Base-by-base conservation (phyloP, 2,113 vertebrate species). In the Boulengerochromis microlepis region DNA sequence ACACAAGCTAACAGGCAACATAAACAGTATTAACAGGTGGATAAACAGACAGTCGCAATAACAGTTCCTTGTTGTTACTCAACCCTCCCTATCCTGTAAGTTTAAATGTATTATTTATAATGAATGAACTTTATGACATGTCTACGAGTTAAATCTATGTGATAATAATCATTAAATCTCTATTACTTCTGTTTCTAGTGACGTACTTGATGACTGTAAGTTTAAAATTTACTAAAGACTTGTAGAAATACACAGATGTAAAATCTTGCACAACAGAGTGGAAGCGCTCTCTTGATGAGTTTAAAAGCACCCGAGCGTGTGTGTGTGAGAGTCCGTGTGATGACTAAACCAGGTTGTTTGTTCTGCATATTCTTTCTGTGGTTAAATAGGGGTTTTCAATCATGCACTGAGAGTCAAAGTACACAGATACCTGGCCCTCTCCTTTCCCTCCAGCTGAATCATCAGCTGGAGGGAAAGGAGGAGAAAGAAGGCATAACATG, bases 391-490 rank as follows among this genome's bases (percentile, higher is more conserved):
- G 78, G 54, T 47, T 86, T 83, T 18, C 84, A 91, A 74, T 83
- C 22, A 56, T 81, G 86, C 56, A 22, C 82, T 2, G 45, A 52
- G 56, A 90, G 66, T 91, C 91, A 90, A 87, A 90, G 81, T 86
- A 90, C 84, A 69, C 53, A 82, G 66, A 85, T 80, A 89, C 83
- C 31, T 1, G 54, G 47, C 16, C 78, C 33, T 74, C 35, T 82
- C 87, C 87, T 82, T 92, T 94, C 81, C 78, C 57, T 91, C 90
- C 56, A 83, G 85, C 33, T 86, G 88, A 90, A 61, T 95, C 88
- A 94, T 93, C 91, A 93, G 81, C 64, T 86, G 40, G 35, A 87
- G 85, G 50, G 71, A 80, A 69, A 76, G 22, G 33, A 35, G 22
- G 56, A 54, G 84, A 74, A 81, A 85, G 80, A 74, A 86, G 88